Evolutionary conservation across 2,797 vertebrate genomes (phyloP), one percentile per base, ranked within the genome.

Genomic region (Garrulus glandarius): DNA sequence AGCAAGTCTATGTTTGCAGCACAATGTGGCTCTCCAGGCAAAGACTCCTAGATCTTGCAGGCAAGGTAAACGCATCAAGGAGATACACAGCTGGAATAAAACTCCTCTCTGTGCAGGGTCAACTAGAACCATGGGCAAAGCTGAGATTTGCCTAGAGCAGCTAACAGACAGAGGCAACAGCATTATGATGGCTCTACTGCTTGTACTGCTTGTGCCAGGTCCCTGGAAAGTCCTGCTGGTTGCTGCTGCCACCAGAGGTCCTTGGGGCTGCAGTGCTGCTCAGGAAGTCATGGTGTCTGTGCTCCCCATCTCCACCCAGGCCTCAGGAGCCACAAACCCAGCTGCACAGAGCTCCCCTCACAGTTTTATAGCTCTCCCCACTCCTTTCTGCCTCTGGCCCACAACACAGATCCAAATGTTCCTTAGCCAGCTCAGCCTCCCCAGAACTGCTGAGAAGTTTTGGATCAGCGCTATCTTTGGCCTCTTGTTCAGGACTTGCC

Each of bases 271-370:
- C 55, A 30, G 53, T 12, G 5, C 37, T 64, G 36, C 61, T 75
- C 57, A 13, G 39, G 36, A 36, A 70, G 24, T 24, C 50, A 13
- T 0, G 0, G 19, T 46, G 21, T 49, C 39, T 1, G 9, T 23
- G 34, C 15, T 86, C 30, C 46, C 18, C 39, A 46, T 16, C 37
- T 39, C 41, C 32, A 53, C 4, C 1, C 34, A 7, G 26, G 8
- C 70, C n/a, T 36, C 2, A 0, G 27, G 10, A 80, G 32, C 46
- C n/a, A 27, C 60, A 77, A 70, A 39, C 22, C 6, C 49, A 59
- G 56, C 46, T 84, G 63, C 39, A 77, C 17, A 36, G 26, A 52
- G 68, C 21, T 75, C 50, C 69, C 67, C 37, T n/a, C 60, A 50
- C 6, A 9, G n/a, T 15, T 81, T 41, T 26, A 61, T 6, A 53